Conservation (phyloP, 2,797 vertebrate species). For the Mus caroli region DNA sequence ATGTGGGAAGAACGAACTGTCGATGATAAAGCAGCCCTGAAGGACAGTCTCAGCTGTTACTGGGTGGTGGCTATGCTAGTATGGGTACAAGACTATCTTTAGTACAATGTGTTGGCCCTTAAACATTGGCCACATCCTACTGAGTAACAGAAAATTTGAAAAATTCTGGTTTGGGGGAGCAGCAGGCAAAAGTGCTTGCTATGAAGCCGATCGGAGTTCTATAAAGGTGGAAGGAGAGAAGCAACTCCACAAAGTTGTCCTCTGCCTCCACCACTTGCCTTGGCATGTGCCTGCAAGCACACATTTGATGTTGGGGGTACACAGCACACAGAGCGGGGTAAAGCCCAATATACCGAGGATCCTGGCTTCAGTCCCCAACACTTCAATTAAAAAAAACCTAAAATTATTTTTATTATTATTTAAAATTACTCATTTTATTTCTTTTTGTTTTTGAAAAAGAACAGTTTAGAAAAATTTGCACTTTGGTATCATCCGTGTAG, state of each 20-base stretch:
- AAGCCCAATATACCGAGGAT: neutral
- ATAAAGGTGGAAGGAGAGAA: neutral
- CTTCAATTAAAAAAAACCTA: neutral
- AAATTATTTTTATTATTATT: constrained; percentile 34
- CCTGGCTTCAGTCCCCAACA: neutral
- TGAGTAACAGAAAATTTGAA: neutral
- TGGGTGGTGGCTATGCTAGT: neutral
- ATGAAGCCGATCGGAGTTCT: neutral
- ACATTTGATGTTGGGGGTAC: neutral
- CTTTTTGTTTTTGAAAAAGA: constrained; percentile 48
- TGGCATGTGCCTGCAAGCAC: neutral
- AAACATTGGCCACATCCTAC: neutral
- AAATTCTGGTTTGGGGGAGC: neutral
- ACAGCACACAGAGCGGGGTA: neutral
- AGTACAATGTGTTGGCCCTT: neutral
- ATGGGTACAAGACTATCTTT: neutral
- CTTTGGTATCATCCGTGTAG: neutral
- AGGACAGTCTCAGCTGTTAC: neutral
- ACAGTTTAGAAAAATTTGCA: constrained; percentile 18
- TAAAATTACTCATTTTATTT: neutral
- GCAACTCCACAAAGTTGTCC: neutral
- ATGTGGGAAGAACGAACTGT: neutral
- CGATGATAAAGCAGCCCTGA: neutral
- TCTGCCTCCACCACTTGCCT: neutral
- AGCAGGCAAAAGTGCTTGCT: neutral